Conservation (phyloP, 2,113 vertebrate genomes). For the Serilophus lunatus region DNA sequence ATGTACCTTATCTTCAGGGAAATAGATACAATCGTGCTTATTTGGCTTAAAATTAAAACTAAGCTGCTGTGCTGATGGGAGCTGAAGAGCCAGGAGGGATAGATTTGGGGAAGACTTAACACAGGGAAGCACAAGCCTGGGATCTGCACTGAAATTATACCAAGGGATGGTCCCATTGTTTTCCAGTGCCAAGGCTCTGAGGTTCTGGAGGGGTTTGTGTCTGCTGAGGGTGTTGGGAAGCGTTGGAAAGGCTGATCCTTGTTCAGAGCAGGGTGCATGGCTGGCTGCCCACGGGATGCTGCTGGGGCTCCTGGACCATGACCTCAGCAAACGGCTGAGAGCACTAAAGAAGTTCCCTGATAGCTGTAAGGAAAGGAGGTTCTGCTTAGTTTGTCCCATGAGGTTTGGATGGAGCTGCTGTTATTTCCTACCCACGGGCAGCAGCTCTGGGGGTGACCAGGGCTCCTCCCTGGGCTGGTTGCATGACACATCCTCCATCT, state of each 20-base stretch:
- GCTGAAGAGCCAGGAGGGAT: slow-evolving; percentile 10
- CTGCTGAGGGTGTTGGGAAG: not conserved
- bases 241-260: not conserved
- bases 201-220: not conserved
- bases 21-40: slow-evolving; percentile 23
- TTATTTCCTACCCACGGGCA: accelerated
- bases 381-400: not conserved
- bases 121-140: not conserved
- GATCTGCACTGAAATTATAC: not conserved
- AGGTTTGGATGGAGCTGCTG: not conserved
- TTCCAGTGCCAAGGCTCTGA: not conserved
- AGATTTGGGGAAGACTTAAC: not conserved
- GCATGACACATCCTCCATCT: accelerated
- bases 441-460: not conserved
- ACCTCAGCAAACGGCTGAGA: not conserved
- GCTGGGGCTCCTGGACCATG: not conserved
- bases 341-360: not conserved
- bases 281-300: not conserved
- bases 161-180: accelerated
- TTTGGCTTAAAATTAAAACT: slow-evolving; percentile 51
- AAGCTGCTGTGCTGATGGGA: not conserved
- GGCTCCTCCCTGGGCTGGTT: not conserved
- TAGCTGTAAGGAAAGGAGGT: not conserved
- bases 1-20: slow-evolving; percentile 26
- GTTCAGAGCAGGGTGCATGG: not conserved